Evolutionary conservation across 30 jellyfish, hydroid and myxozoan genomes (phyloP), one percentile per base, ranked within the genome.

Genomic region (Phacellophora camtschatica): DNA sequence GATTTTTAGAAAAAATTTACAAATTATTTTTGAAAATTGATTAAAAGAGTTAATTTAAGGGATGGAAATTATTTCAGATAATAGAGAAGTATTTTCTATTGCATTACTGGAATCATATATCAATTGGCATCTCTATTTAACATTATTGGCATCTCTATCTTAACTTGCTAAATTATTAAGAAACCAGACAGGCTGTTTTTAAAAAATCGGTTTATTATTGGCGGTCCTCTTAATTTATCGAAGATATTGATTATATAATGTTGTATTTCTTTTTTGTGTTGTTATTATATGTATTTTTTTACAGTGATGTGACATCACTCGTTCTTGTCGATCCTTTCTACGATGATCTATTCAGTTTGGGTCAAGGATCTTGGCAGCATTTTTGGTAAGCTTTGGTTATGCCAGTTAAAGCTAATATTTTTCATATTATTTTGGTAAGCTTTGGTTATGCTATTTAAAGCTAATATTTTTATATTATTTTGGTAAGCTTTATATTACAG

Each of bases 241-340:
- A n/a, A n/a, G n/a, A n/a, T n/a, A n/a, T n/a, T n/a, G n/a, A n/a
- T n/a, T n/a, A n/a, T n/a, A n/a, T n/a, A n/a, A n/a, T n/a, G n/a
- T n/a, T n/a, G n/a, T n/a, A n/a, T n/a, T n/a, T 4, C 19, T 57
- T 51, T 51, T 5, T 5, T 18, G 23, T 51, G 30, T 6, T 20
- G 15, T 12, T 25, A 16, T 46, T 6, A 16, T 46, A 2, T 9
- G 4, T 0, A 9, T 62, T 65, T 49, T 49, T 42, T 64, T 76
- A 33, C 74, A 90, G 97, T 31, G 81, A 75, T 63, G 96, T 90
- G 50, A 68, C 96, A 0, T 84, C 94, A 13, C 25, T 71, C 35
- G 90, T 90, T 1, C 62, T 90, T 28, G 77, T 90, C 49, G 83
- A 90, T 58, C 97, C 97, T 1, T 24, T 82, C 11, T 77, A 66